Evolutionary conservation across 1,140 invertebrate species (phyloP).

Genomic region (Xylocopa sonorina): DNA sequence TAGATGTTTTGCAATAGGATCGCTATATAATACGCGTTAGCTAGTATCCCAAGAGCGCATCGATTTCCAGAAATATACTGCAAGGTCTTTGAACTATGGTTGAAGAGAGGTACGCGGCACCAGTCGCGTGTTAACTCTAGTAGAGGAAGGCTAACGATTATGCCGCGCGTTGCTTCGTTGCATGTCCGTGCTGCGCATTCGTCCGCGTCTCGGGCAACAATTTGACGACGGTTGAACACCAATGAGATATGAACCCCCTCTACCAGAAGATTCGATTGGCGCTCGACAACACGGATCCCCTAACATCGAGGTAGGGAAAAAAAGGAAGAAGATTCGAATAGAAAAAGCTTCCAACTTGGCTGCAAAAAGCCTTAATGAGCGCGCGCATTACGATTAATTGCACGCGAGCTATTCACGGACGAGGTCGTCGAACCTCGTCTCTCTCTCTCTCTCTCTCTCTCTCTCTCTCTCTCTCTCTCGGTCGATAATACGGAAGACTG

Average conservation of each 20-base stretch:
- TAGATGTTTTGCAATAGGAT: neutral
- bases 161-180: constrained; percentile 17
- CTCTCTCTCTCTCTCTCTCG: no score
- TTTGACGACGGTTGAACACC: constrained; percentile 13
- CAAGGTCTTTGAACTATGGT: constrained; percentile 62
- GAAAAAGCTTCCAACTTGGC: neutral
- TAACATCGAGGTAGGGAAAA: neutral
- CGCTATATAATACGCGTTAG: no score
- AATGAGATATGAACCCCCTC: neutral
- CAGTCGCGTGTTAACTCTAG: neutral
- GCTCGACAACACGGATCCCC: constrained; percentile 43
- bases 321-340: neutral
- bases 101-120: constrained; percentile 29
- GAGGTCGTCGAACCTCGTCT: constrained; percentile 66
- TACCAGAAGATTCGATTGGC: no score
- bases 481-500: constrained; percentile 57
- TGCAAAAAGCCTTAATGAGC: constrained; percentile 23
- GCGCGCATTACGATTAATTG: constrained; percentile 59
- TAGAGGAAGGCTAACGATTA: neutral
- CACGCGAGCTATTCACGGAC: constrained; percentile 54
- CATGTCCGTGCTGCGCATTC: constrained; percentile 25
- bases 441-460: no score
- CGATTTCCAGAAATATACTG: constrained; percentile 65
- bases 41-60: constrained; percentile 6
- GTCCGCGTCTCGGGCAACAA: constrained; percentile 5